phyloP scores from a whole-genome alignment of 2,797 vertebrate genomes.

The Scolopax rusticola region DNA sequence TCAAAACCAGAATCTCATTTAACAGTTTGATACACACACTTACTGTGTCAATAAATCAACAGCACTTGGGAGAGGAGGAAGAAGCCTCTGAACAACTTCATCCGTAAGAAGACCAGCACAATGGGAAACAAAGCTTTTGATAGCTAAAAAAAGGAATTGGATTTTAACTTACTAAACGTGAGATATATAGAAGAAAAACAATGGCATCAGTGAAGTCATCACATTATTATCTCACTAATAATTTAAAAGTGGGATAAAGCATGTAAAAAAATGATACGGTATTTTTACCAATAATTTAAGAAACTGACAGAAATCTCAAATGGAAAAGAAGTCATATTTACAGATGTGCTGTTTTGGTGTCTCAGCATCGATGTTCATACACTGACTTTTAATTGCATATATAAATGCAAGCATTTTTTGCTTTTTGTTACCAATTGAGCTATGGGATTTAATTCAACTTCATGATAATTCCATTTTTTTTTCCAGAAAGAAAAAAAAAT shows the following conservation, averaged over 20 bases:
- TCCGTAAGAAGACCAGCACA: constrained; percentile 88
- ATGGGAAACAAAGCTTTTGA: constrained; percentile 88
- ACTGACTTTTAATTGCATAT: background rate
- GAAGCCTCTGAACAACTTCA: constrained; percentile 85
- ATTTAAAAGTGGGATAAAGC: background rate
- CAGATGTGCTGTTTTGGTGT: background rate
- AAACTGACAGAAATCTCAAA: background rate
- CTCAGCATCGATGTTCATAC: background rate
- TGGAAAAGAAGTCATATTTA: background rate
- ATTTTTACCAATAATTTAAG: background rate
- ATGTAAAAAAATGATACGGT: background rate
- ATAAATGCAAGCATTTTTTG: background rate
- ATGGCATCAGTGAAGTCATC: background rate
- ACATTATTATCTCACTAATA: background rate
- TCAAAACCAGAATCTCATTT: background rate
- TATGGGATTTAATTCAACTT: background rate
- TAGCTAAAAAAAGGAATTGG: constrained; percentile 75
- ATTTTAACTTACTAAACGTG: constrained; percentile 3
- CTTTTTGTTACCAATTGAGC: background rate
- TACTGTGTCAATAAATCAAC: constrained; percentile 89
- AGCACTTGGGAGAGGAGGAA: constrained; percentile 87
- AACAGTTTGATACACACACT: constrained; percentile 75
- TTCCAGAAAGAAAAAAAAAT: background rate
- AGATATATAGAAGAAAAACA: background rate
- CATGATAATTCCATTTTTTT: background rate